Evolutionary conservation across 2,888 invertebrate genomes (phyloP), one percentile per base, ranked within the genome.

Genomic region (Phalera bucephala): DNA sequence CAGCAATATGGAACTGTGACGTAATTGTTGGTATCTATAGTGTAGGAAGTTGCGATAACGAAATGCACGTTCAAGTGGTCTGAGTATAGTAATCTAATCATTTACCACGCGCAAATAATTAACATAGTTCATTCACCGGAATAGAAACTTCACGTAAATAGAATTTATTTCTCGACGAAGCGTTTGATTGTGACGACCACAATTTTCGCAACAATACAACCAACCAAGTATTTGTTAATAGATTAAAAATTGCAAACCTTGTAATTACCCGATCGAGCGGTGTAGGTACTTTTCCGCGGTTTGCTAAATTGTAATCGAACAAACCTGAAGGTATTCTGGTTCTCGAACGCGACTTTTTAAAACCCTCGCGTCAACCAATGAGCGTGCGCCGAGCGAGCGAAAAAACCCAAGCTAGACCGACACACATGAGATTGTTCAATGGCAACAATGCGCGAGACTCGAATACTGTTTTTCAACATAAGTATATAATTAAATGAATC

Each of bases 401-500:
- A 76, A 76, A 76, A 75, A 71, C 64, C 64, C 65, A 55, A 65
- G 63, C 61, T 65, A 65, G 67, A 60, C 65, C 59, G 58, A 63
- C 66, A 68, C 64, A 56, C 55, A 58, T 45, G 55, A 66, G 62
- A 61, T 56, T 67, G 65, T 62, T 72, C 64, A 71, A 70, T 71
- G 68, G 72, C 72, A 74, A 83, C 75, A 78, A 80, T 76, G 72
- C 69, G 66, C 76, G 72, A 72, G 67, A 71, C 72, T 74, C 56
- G 69, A 76, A 78, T 77, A 69, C 65, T 64, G 54, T 74, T 71
- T 80, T 75, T 71, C 66, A 64, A 67, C 65, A 70, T 69, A 68
- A 58, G 52, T 58, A 70, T 76, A 79, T 81, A 84, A 85, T 87
- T 86, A 86, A 85, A 85, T 80, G 75, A 84, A 82, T 84, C 73